Evolutionary conservation across 2,797 vertebrate species (phyloP).

Genomic region (Anguilla obscura): DNA sequence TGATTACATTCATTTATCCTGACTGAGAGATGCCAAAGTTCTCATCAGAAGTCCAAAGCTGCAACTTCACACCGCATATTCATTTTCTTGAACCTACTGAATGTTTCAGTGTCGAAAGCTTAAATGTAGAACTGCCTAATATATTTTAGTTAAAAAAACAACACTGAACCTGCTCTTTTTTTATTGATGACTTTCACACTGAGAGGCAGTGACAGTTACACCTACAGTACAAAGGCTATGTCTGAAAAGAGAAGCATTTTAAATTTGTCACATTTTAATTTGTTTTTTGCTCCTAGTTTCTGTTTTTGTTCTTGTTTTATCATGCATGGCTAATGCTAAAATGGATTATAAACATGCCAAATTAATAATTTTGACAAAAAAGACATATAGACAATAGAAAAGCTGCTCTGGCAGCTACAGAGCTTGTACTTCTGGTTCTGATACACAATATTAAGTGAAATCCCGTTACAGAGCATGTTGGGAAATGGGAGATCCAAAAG

Average conservation of each 20-base stretch:
- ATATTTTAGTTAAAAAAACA: neutral
- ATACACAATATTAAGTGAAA: neutral
- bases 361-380: neutral
- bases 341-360: neutral
- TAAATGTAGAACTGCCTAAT: neutral
- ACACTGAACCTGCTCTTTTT: neutral
- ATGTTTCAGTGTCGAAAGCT: neutral
- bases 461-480: neutral
- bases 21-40: slow-evolving; percentile 22
- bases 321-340: neutral
- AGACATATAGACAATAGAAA: neutral
- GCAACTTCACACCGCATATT: slow-evolving; percentile 13
- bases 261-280: neutral
- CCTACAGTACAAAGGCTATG: neutral
- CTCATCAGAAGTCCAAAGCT: slow-evolving; percentile 20
- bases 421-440: neutral
- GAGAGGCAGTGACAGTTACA: neutral
- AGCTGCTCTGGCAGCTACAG: neutral
- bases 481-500: neutral
- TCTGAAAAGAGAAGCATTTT: neutral
- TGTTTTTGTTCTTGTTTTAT: neutral
- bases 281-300: neutral
- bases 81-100: neutral
- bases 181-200: neutral
- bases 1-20: slow-evolving; percentile 16